Evolutionary conservation across 1,140 invertebrate genomes (phyloP).

Genomic region (Paracyclopina nana): DNA sequence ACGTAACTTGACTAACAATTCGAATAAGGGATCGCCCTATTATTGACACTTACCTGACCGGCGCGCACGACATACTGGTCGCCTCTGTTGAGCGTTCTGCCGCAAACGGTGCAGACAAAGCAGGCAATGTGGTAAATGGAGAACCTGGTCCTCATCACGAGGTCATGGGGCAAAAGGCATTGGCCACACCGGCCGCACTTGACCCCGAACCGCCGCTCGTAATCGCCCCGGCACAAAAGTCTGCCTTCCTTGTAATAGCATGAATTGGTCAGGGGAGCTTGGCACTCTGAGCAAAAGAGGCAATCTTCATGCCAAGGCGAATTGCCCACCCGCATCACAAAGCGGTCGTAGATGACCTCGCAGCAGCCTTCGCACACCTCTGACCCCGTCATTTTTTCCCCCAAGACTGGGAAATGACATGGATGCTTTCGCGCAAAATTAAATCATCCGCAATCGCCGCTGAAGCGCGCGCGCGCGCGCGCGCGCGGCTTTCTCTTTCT

Average conservation of each 20-base stretch:
- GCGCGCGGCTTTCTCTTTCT: no score
- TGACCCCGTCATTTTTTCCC: no score
- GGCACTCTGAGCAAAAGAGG: neutral
- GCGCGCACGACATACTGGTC: neutral
- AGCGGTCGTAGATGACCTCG: neutral
- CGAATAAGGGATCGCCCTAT: no score
- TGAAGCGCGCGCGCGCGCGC: no score
- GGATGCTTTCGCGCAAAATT: no score
- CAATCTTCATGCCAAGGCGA: neutral
- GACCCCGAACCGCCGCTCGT: neutral
- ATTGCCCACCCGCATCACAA: neutral
- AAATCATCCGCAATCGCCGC: no score
- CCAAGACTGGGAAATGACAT: no score
- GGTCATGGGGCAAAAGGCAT: neutral
- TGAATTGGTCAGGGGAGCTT: neutral
- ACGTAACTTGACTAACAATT: no score
- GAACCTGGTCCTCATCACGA: neutral
- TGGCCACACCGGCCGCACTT: neutral
- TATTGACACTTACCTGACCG: no score
- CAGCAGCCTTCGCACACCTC: neutral
- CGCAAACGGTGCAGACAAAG: neutral
- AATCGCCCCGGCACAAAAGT: neutral
- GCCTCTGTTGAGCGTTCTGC: neutral
- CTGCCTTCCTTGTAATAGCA: neutral
- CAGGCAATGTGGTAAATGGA: neutral